Evolutionary conservation across 2,797 vertebrate species (phyloP), one percentile per base, ranked within the genome.

Genomic region (Micrastur ruficollis): DNA sequence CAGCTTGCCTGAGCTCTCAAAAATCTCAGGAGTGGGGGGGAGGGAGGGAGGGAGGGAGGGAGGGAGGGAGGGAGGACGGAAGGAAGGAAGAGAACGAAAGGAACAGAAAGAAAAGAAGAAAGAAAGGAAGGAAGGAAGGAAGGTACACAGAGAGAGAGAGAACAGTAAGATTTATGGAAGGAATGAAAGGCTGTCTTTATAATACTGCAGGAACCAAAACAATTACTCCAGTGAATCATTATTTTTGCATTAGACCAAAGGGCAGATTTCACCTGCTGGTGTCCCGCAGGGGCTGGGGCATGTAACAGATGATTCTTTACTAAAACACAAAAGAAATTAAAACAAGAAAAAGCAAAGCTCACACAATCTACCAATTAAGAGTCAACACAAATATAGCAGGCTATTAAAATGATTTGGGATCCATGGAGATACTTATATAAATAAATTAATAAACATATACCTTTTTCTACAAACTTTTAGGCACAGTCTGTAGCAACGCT

Each of bases 111-210:
- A 1, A 21, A 31, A 9, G 1, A 15, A 4, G 10, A 6, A 11
- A 6, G 12, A 4, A 3, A 12, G 3, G 4, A 8, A 42, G 5
- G 12, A 9, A 20, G 5, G 5, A 26, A 4, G 20, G 3, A 7
- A 23, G 8, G 4, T 20, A 12, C 4, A 3, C 9, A 19, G 6
- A 21, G 17, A 11, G 11, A 11, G 40, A 29, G 25, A n/a, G 27
- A 29, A 34, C 9, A 23, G 21, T 23, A 32, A 31, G 11, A 32
- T 56, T 26, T 59, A 34, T 38, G 31, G 11, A 38, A 44, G 3
- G 65, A 86, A 36, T 22, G 10, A 55, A 70, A 61, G 4, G 4
- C 27, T 81, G 19, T 22, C 15, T 86, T 46, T 63, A 7, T 38
- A 79, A 27, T 52, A 36, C 25, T 61, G 34, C 46, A 73, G 78